Evolutionary conservation across 2,797 vertebrate species (phyloP).

Genomic region (Clarias fuscus): DNA sequence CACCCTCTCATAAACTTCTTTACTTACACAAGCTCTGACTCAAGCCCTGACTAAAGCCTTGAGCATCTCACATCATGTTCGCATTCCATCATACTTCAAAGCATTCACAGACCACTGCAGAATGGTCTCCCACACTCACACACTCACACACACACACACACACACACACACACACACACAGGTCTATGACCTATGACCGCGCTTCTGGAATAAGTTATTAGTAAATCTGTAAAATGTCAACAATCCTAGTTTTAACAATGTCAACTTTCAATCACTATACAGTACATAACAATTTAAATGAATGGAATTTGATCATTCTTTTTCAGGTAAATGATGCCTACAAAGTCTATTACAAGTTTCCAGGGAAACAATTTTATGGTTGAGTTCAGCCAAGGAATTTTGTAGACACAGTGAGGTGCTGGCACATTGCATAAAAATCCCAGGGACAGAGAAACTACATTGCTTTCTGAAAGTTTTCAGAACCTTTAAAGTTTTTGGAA

Average conservation of each 20-base stretch:
- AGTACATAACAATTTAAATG: not conserved
- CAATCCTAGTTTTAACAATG: not conserved
- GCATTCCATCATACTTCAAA: constrained; percentile 38
- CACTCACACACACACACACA: constrained; percentile 15
- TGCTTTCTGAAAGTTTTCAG: no score
- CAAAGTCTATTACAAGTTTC: not conserved
- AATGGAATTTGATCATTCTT: not conserved
- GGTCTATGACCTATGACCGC: not conserved
- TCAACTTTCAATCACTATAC: not conserved
- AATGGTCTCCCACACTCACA: not conserved
- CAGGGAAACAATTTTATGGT: not conserved
- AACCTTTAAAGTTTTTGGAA: no score
- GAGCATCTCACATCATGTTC: not conserved
- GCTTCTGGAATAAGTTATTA: not conserved
- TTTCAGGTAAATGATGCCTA: not conserved
- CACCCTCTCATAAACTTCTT: not conserved
- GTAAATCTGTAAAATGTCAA: not conserved
- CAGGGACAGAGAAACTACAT: not conserved
- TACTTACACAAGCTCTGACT: not conserved
- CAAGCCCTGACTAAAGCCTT: constrained; percentile 6
- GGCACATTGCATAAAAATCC: not conserved
- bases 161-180: constrained; percentile 25
- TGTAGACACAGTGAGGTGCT: constrained; percentile 5
- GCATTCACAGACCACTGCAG: constrained; percentile 14
- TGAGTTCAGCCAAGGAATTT: not conserved